Percentiles rank a stretch among this genome's conserved stretches.
These are phyloP conservation scores for Campoletis sonorensis DNA, from an alignment of 1,140 invertebrate genomes.

Conservation along the genomic window DNA sequence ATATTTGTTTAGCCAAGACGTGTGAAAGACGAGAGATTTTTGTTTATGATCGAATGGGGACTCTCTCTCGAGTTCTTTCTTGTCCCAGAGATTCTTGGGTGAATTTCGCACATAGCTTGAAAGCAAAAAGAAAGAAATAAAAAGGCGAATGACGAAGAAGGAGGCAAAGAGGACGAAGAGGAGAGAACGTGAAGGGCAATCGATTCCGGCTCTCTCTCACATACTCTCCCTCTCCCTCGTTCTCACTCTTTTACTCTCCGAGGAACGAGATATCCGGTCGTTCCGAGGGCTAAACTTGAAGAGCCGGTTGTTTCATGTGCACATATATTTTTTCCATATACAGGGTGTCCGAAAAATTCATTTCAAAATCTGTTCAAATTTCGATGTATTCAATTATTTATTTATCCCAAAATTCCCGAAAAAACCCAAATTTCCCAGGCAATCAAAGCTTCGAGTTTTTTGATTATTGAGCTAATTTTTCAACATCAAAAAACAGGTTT, in stretches of 20 bases:
- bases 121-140: not conserved
- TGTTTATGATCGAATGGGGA: not conserved
- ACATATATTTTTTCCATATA: not conserved
- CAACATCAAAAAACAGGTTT: too few species aligned
- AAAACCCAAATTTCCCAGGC: too few species aligned
- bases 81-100: not conserved
- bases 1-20: not conserved
- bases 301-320: conserved; percentile 42
- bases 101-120: not conserved
- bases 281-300: conserved; percentile 40
- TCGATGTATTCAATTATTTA: too few species aligned
- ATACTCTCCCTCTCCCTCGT: not conserved
- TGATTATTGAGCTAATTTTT: too few species aligned
- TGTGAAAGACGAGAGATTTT: not conserved
- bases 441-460: too few species aligned
- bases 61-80: not conserved
- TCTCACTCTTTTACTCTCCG: not conserved
- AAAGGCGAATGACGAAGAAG: not conserved
- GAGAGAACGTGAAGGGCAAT: conserved; percentile 29
- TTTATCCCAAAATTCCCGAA: too few species aligned
- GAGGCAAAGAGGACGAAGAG: not conserved
- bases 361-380: too few species aligned
- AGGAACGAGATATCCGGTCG: conserved; percentile 44
- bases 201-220: conserved; percentile 40
- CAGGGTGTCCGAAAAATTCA: too few species aligned